phyloP scores from a whole-genome alignment of 2,888 invertebrate genomes.

The Lepetodrilus schrolli region DNA sequence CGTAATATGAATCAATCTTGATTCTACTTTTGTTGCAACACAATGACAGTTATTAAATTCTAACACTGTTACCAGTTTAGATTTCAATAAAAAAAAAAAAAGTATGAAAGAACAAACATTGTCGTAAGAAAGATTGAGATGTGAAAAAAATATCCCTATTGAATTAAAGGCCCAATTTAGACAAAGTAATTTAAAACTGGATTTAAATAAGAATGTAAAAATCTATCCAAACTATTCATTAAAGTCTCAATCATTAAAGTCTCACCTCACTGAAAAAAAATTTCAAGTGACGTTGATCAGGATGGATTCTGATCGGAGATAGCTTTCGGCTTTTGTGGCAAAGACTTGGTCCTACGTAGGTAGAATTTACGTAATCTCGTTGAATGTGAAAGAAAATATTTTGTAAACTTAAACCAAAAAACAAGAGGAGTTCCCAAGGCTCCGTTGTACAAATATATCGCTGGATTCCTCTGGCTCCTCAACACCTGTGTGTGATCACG shows the following conservation, averaged over 20 bases:
- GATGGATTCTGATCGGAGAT: not conserved
- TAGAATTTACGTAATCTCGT: constrained; percentile 23
- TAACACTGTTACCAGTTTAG: too few relatives aligned
- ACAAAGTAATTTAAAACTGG: not conserved
- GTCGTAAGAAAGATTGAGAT: too few relatives aligned
- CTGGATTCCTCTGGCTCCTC: not conserved
- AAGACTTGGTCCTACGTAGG: constrained; percentile 10
- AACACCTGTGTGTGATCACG: constrained; percentile 20
- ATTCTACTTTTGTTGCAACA: too few relatives aligned
- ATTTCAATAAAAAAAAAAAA: too few relatives aligned
- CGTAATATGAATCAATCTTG: too few relatives aligned
- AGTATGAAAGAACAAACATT: too few relatives aligned
- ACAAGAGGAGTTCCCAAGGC: constrained; percentile 25
- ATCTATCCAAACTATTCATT: not conserved
- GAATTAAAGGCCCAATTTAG: not conserved
- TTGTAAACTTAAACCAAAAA: constrained; percentile 23
- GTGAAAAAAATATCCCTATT: too few relatives aligned
- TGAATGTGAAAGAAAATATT: constrained; percentile 24
- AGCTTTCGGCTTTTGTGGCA: not conserved
- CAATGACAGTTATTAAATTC: too few relatives aligned
- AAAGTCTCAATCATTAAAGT: too few relatives aligned
- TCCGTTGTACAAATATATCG: not conserved
- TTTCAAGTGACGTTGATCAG: not conserved
- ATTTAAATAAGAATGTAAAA: not conserved
- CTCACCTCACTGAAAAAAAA: too few relatives aligned